Evolutionary conservation across 1,140 invertebrate genomes (phyloP).

Genomic region (Pseudoatta argentina): DNA sequence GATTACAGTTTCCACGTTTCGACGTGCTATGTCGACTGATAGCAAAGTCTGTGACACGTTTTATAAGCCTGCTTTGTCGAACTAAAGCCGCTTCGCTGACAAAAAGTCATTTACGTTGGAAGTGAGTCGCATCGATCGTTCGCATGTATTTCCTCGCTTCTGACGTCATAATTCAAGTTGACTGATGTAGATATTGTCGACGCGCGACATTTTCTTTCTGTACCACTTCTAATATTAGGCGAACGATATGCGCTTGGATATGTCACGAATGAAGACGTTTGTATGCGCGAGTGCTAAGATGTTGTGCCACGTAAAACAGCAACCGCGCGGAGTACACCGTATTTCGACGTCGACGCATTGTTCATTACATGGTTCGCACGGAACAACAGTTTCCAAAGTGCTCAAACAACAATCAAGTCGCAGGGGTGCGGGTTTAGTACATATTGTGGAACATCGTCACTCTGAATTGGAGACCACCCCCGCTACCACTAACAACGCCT

Average conservation of each 20-base stretch:
- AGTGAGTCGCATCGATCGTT: conserved; percentile 39
- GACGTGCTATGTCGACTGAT: conserved; percentile 49
- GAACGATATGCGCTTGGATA: background rate
- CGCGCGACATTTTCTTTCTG: background rate
- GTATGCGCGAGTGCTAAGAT: conserved; percentile 21
- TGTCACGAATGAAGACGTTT: background rate
- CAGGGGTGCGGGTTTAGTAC: conserved; percentile 70
- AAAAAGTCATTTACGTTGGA: conserved; percentile 51
- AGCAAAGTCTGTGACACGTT: conserved; percentile 48
- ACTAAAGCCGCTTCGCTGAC: conserved; percentile 23
- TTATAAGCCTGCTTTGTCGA: conserved; percentile 45
- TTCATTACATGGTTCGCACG: conserved; percentile 66
- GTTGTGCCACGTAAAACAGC: conserved; percentile 9
- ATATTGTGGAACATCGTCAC: conserved; percentile 76
- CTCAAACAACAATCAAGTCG: conserved; percentile 78
- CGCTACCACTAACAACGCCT: conserved; percentile 7
- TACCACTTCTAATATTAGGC: background rate
- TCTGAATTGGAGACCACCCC: conserved; percentile 56
- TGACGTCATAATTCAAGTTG: conserved; percentile 26
- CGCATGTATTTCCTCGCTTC: conserved; percentile 18
- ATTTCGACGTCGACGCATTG: conserved; percentile 33
- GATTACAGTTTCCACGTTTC: conserved; percentile 50
- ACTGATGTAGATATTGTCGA: conserved; percentile 15
- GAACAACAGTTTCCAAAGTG: conserved; percentile 68
- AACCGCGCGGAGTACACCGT: background rate